Percentiles rank a stretch among this genome's conserved stretches.
Conservation (phyloP, 2,888 invertebrate genomes). For the Xestobium rufovillosum region DNA sequence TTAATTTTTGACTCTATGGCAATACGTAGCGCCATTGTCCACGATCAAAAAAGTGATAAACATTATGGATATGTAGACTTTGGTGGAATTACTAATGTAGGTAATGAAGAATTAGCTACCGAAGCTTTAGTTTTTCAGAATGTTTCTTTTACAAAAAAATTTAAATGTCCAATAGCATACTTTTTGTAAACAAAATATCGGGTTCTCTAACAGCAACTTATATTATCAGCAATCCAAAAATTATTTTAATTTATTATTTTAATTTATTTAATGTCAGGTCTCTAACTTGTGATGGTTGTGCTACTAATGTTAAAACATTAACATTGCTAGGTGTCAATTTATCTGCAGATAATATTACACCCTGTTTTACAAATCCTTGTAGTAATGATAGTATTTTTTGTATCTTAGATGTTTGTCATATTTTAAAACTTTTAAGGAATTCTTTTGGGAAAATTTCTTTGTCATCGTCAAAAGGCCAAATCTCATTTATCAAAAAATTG, state of each 20-base stretch:
- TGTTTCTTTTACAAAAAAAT: conserved; percentile 16
- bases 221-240: conserved; percentile 14
- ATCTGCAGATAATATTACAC: background rate
- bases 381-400: conserved; percentile 7
- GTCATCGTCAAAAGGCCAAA: background rate
- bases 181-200: conserved; percentile 18
- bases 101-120: conserved; percentile 15
- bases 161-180: conserved; percentile 24
- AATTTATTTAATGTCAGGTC: conserved; percentile 11
- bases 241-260: conserved; percentile 11
- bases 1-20: conserved; percentile 1
- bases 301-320: conserved; percentile 13
- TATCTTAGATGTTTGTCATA: conserved; percentile 12
- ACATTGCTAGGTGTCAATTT: conserved; percentile 12
- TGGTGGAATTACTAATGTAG: conserved; percentile 15
- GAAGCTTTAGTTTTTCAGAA: conserved; percentile 23
- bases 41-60: conserved; percentile 2
- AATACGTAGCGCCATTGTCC: background rate
- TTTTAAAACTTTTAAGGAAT: conserved; percentile 12
- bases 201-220: conserved; percentile 15
- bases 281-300: conserved; percentile 16
- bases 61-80: conserved; percentile 19
- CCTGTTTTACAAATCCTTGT: conserved; percentile 4
- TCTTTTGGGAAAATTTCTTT: conserved; percentile 10
- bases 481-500: conserved; percentile 3